Evolutionary conservation across 2,888 invertebrate species (phyloP), one percentile per base, ranked within the genome.

Genomic region (Junonia oenone): DNA sequence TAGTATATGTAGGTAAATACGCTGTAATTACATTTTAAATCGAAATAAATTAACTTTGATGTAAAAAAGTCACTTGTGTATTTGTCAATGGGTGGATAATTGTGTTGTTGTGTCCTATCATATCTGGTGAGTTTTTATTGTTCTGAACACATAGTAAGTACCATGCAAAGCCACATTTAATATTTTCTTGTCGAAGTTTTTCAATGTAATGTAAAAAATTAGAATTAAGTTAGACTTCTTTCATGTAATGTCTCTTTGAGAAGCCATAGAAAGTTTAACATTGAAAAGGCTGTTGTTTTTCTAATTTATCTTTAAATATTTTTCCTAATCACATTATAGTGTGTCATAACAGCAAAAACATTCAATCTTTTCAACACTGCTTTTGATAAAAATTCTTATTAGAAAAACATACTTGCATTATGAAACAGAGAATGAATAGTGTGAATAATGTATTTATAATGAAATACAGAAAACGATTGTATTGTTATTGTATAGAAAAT

Each of bases 71-170:
- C 31, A 40, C 40, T 53, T 38, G 53, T 47, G 46, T 31, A 40
- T 45, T 53, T 68, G 74, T 80, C 73, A 78, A 86, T 85, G 85
- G 11, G 83, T 86, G 71, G 83, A 81, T 53, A 81, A 79, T 66
- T 85, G 84, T 83, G 80, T 86, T 64, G 83, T 83, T 75, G 79
- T 84, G 66, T 76, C 78, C 62, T 68, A 53, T 15, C 29, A 6
- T 22, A 8, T 26, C 13, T 47, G 53, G 53, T 53, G 38, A 85
- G 60, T 65, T 82, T 37, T 38, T 53, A 43, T 22, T 26, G 11
- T n/a, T 8, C 29, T 31, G 11, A 33, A n/a, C 31, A 33, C n/a
- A 40, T 40, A n/a, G 4, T 14, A 15, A 15, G 17, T 15, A 40
- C 19, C 1, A 38, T 15, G 9, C 14, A 38, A 2, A 40, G 19